phyloP scores from a whole-genome alignment of 2,113 vertebrate species.

The Onychostruthus taczanowskii region DNA sequence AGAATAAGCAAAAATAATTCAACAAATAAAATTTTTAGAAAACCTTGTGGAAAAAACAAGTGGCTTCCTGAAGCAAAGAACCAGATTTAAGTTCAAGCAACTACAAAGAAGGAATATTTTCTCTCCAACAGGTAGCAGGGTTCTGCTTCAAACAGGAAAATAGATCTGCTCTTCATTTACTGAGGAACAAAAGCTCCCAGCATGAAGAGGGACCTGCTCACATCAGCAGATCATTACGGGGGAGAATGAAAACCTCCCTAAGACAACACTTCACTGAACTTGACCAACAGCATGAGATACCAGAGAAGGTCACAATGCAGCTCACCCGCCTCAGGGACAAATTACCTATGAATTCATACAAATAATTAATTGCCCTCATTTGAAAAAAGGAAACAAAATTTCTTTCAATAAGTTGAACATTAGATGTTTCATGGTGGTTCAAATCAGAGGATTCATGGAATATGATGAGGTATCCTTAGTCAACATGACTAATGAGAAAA shows the following conservation, averaged over 20 bases:
- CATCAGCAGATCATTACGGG: neutral
- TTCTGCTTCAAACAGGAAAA: neutral
- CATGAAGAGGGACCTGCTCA: rapidly evolving
- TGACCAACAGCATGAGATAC: rapidly evolving
- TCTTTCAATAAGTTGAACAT: neutral
- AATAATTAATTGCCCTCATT: neutral
- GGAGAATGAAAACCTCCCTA: neutral
- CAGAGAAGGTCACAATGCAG: neutral
- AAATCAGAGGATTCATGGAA: neutral
- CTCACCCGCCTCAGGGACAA: neutral
- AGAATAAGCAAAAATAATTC: neutral
- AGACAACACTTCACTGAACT: neutral
- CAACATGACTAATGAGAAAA: neutral
- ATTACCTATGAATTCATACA: neutral
- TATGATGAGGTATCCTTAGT: neutral
- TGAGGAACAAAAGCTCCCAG: neutral
- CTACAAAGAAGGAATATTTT: neutral
- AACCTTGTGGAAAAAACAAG: neutral
- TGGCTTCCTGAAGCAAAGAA: neutral
- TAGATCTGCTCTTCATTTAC: neutral
- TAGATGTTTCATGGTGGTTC: neutral
- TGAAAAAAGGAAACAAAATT: neutral
- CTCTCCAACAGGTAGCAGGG: neutral
- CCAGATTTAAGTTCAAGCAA: neutral
- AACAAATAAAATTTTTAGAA: neutral